A percentile compares a stretch with the other conserved stretches of the same genome.
These are phyloP conservation scores for Schrankia costaestrigalis DNA, from an alignment of 2,888 invertebrate genomes.

Conservation along the genomic window DNA sequence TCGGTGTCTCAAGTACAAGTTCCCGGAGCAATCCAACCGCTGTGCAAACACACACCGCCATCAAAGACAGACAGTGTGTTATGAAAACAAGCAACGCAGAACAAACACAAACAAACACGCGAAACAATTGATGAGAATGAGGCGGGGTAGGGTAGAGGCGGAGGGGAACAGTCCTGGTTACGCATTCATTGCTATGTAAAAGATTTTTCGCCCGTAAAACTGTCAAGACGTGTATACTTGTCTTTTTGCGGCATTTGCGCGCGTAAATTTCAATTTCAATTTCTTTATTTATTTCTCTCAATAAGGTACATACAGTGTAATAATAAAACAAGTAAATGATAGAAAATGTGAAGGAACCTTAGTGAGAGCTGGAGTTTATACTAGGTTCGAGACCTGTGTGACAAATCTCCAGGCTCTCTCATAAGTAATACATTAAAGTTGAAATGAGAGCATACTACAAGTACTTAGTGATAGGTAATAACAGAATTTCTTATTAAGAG, in stretches of 20 bases:
- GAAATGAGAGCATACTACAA: too few relatives aligned
- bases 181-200: constrained; percentile 56
- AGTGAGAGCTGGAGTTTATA: too few relatives aligned
- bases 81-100: constrained; percentile 76
- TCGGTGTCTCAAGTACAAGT: constrained; percentile 42
- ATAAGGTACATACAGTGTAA: too few relatives aligned
- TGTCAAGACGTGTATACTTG: constrained; percentile 39
- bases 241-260: constrained; percentile 39
- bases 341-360: too few relatives aligned
- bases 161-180: constrained; percentile 35
- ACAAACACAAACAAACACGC: constrained; percentile 74
- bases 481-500: too few relatives aligned
- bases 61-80: constrained; percentile 76
- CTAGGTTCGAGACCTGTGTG: too few relatives aligned
- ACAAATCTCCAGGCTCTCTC: too few relatives aligned
- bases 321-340: too few relatives aligned
- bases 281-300: too few relatives aligned
- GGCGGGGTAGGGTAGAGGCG: constrained; percentile 37
- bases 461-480: too few relatives aligned
- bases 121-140: constrained; percentile 74
- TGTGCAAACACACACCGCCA: constrained; percentile 62
- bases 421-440: too few relatives aligned
- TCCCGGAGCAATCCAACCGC: constrained; percentile 60
- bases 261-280: too few relatives aligned
- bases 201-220: constrained; percentile 53